Evolutionary conservation across 2,113 vertebrate genomes (phyloP), one percentile per base, ranked within the genome.

Genomic region (Labeo catla): DNA sequence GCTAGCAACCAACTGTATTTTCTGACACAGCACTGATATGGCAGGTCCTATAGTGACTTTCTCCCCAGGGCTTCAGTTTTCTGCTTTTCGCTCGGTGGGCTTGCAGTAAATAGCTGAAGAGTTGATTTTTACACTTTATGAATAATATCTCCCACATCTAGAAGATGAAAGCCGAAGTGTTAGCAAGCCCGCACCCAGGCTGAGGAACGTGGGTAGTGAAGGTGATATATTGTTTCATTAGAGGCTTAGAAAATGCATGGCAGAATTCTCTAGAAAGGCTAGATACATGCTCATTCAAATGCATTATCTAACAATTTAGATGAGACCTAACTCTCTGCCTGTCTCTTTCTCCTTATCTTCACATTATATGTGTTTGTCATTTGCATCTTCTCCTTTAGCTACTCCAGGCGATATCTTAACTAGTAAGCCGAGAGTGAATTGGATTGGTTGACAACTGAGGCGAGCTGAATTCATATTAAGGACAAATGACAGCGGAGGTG

Each of bases 141-240:
- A 84, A 84, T 82, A 81, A 84, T 89, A 80, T 89, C 86, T 78
- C 88, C 85, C 83, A 87, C 88, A 72, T 83, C 77, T 85, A 57
- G 59, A 45, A 82, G 83, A 85, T 87, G 61, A 89, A 89, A 84
- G 65, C 74, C 76, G 70, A 84, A 87, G 86, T 70, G 50, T 87
- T 73, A 89, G 85, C 70, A 59, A 86, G 76, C 82, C 28, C 57
- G 43, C 45, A 66, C 50, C 21, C 59, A 36, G 47, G 70, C 77
- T 80, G 74, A 23, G 36, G 76, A 78, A 84, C 45, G 88, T 89
- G 78, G 88, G 86, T 76, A 76, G 86, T 21, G 47, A 72, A 83
- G 86, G 73, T 89, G 88, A 89, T 85, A 73, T 85, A 85, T 89
- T 85, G 83, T 87, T 89, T 87, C 88, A 87, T 89, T 89, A 89